Percentiles rank a stretch among this genome's conserved stretches.
phyloP scores from a whole-genome alignment of 2,888 invertebrate species.

The Tanytarsus gracilentus region DNA sequence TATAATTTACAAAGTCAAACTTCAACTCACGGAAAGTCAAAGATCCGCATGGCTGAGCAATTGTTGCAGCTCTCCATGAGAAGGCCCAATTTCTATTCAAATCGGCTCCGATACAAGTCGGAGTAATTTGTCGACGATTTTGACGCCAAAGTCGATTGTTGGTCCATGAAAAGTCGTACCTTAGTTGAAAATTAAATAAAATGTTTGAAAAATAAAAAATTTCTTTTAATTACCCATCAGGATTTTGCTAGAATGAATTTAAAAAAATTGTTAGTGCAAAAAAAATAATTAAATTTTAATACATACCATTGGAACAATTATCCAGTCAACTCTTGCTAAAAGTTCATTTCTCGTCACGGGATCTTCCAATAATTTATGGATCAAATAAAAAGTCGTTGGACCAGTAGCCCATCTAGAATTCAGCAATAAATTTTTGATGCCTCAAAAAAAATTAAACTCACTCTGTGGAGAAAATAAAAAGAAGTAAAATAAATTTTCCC shows the following conservation, averaged over 20 bases:
- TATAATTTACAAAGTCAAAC: no score
- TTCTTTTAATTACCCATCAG: no score
- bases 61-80: background rate
- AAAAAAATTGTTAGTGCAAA: no score
- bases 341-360: constrained; percentile 42
- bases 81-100: constrained; percentile 45
- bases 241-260: no score
- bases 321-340: constrained; percentile 53
- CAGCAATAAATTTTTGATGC: no score
- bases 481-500: no score
- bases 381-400: constrained; percentile 49
- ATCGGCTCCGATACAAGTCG: constrained; percentile 58
- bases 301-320: constrained; percentile 55
- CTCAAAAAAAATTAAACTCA: no score
- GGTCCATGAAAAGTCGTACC: constrained; percentile 23
- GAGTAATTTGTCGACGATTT: constrained; percentile 48
- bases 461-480: no score
- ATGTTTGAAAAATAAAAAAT: no score
- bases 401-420: constrained; percentile 61
- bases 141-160: constrained; percentile 55
- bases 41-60: background rate
- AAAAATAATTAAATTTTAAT: no score
- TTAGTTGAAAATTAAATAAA: no score
- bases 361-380: constrained; percentile 50
- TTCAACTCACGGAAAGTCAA: no score